Percentiles rank a stretch among this genome's conserved stretches.
phyloP scores from a whole-genome alignment of 2,888 invertebrate species.

The Pristionchus arcanus region DNA sequence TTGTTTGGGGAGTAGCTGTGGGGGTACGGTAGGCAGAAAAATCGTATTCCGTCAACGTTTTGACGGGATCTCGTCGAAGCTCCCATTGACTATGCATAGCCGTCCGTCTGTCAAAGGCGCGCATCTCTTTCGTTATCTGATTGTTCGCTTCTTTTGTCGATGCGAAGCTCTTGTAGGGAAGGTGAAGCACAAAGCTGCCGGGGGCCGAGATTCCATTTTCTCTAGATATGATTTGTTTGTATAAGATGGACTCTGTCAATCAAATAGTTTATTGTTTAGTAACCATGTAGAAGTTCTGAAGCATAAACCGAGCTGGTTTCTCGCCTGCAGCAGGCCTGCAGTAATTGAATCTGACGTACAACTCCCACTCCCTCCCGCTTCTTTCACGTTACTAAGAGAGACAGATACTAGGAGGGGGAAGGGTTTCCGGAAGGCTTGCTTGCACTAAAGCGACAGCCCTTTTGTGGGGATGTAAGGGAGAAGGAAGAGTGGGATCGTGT shows the following conservation, averaged over 20 bases:
- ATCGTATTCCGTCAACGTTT: background rate
- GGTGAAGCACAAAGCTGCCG: background rate
- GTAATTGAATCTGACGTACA: background rate
- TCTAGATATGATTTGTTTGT: background rate
- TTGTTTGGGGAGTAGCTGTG: background rate
- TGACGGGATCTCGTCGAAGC: background rate
- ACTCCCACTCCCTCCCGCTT: background rate
- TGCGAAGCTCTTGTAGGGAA: background rate
- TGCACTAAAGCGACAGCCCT: background rate
- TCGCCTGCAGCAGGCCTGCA: background rate
- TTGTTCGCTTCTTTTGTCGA: background rate
- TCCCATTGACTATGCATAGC: constrained; percentile 30
- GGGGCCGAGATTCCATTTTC: background rate
- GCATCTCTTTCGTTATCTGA: background rate
- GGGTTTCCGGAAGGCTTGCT: constrained; percentile 7
- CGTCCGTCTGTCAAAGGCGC: background rate
- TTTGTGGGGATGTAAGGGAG: background rate
- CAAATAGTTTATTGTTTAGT: no score
- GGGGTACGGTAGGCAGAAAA: background rate
- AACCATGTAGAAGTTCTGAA: no score
- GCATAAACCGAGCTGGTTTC: background rate
- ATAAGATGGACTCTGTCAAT: background rate
- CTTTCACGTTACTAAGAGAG: background rate
- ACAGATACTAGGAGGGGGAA: background rate
- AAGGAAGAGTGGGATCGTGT: background rate